phyloP scores from a whole-genome alignment of 2,888 invertebrate species.

The Cremastinae sp. region DNA sequence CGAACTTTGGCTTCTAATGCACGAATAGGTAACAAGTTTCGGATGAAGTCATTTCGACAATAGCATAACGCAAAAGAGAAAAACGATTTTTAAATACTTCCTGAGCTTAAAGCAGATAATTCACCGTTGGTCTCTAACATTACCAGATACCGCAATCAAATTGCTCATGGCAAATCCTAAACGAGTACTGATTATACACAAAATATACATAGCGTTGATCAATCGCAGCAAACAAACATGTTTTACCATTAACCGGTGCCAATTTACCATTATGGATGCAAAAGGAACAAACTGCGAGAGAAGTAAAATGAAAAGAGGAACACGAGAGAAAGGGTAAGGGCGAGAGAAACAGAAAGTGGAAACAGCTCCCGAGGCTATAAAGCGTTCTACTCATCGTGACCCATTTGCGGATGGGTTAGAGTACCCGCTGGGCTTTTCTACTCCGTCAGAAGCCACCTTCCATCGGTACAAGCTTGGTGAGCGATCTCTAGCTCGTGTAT shows the following conservation, averaged over 20 bases:
- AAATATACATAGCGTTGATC: constrained; percentile 32
- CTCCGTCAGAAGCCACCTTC: constrained; percentile 23
- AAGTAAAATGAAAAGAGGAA: constrained; percentile 16
- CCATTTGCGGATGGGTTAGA: constrained; percentile 49
- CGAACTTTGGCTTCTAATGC: too few relatives aligned
- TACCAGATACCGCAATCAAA: not conserved
- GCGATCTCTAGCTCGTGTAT: constrained; percentile 23
- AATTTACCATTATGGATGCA: constrained; percentile 1
- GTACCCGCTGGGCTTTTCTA: constrained; percentile 55
- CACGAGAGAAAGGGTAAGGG: constrained; percentile 49
- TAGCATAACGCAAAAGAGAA: not conserved
- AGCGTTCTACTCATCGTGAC: constrained; percentile 64
- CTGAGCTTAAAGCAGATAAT: too few relatives aligned
- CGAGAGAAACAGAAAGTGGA: constrained; percentile 41
- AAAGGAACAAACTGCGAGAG: not conserved
- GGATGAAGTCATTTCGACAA: not conserved
- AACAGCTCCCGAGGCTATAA: constrained; percentile 54
- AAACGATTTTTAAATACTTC: not conserved
- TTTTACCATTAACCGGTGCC: constrained; percentile 1
- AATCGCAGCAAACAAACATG: constrained; percentile 9
- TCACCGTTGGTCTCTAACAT: not conserved
- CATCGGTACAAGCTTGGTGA: constrained; percentile 11
- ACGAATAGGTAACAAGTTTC: constrained; percentile 10
- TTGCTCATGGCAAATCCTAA: constrained; percentile 4
- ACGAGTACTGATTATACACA: constrained; percentile 30